Percentiles rank a stretch among this genome's conserved stretches.
These are phyloP conservation scores for Thymallus thymallus DNA, from an alignment of 2,113 vertebrate species.

Conservation along the genomic window DNA sequence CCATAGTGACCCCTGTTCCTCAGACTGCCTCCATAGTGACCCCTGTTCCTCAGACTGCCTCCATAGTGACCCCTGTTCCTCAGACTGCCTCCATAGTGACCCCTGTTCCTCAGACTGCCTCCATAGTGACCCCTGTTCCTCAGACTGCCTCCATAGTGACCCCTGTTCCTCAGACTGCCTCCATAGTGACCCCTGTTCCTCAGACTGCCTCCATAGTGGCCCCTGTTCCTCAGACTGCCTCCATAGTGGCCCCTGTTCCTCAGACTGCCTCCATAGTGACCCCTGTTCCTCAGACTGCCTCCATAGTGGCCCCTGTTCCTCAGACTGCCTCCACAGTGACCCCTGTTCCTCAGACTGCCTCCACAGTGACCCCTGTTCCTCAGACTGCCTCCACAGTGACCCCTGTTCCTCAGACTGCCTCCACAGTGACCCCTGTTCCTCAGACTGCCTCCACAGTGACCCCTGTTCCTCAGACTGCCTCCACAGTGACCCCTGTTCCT, in stretches of 20 bases:
- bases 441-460: no score
- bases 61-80: no score
- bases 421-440: background rate
- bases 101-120: no score
- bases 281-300: slow-evolving; percentile 2
- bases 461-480: slow-evolving; percentile 2
- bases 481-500: background rate
- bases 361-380: background rate
- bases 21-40: background rate
- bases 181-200: no score
- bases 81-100: background rate
- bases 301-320: background rate
- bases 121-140: no score
- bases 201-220: background rate
- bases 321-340: no score
- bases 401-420: slow-evolving; percentile 2
- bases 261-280: no score
- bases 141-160: background rate
- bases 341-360: slow-evolving; percentile 2
- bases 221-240: background rate
- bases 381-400: no score
- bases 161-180: no score
- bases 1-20: no score
- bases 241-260: background rate
- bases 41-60: no score